phyloP scores from a whole-genome alignment of 2,113 vertebrate species.

The Redunca redunca region DNA sequence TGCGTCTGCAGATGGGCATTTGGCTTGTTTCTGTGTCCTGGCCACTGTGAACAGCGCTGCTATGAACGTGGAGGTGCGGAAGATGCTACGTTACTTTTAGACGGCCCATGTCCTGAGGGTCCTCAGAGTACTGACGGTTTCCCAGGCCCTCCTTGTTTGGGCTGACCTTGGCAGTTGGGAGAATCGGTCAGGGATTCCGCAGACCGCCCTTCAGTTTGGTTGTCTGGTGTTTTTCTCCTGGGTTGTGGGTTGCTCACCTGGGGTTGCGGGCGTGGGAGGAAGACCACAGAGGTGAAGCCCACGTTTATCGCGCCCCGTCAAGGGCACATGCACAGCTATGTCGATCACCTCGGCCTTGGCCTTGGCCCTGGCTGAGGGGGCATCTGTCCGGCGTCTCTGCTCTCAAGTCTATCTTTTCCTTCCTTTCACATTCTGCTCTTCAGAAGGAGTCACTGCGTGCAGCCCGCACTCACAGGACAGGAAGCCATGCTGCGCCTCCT shows the following conservation, averaged over 20 bases:
- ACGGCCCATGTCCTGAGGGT: accelerated
- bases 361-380: not conserved
- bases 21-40: not conserved
- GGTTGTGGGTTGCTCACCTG: not conserved
- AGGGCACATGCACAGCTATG: accelerated
- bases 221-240: not conserved
- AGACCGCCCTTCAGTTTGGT: accelerated
- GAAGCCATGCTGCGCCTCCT: not conserved
- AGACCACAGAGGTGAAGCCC: not conserved
- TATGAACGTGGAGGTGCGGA: accelerated
- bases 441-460: not conserved
- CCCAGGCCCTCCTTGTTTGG: too few relatives aligned
- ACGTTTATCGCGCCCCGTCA: accelerated
- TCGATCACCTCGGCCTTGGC: not conserved
- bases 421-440: accelerated
- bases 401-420: not conserved
- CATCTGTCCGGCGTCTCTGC: not conserved
- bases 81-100: accelerated
- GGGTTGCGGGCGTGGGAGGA: not conserved
- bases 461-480: too few relatives aligned
- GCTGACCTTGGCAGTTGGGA: too few relatives aligned
- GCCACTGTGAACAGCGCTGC: not conserved
- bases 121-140: accelerated
- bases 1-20: not conserved
- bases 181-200: accelerated